Base-by-base conservation (phyloP, 2,797 vertebrate species). In the Nannoperca australis region DNA sequence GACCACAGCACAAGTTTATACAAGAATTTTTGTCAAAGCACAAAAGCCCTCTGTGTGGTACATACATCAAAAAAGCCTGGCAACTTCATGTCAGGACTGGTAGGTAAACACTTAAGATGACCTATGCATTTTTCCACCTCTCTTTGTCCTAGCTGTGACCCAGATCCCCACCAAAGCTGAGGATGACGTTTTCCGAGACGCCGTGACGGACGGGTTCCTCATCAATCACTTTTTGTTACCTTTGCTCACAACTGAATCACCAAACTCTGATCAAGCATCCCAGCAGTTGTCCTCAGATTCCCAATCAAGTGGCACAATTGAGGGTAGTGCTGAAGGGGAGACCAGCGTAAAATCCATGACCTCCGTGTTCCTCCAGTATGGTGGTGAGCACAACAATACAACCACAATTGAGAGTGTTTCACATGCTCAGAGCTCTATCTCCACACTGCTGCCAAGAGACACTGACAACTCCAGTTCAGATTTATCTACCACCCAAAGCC, bases 201-300 rank as follows among this genome's bases (percentile, higher is more conserved):
- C 75, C 1, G 20, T 63, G 50, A 91, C 66, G 0, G 95, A 95
- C 0, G 93, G 88, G 0, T 94, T 92, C 67, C 69, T 94, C 1
- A 24, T 93, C 20, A 49, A 85, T 11, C 1, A 67, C 3, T 2
- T 0, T 4, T 15, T 12, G 2, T 18, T 1, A 1, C 14, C 47
- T 10, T 53, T 18, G 0, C 10, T 51, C 77, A 59, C 80, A 11
- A 79, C 71, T 14, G 30, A 84, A 47, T 47, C 50, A n/a, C 64
- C 78, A 14, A 42, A 66, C 77, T 66, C 76, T 0, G 14, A 40
- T 50, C 76, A 61, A 7, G 1, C 24, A 7, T 45, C 76, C 24
- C 47, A 58, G 56, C 61, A 27, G 24, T 45, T 44, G 0, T 51
- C 49, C 8, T 17, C 51, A 32, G 65, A 3, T 30, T 13, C 51